These are phyloP conservation scores for Nasonia oneida DNA, from an alignment of 2,888 invertebrate genomes.

Conservation along the genomic window DNA sequence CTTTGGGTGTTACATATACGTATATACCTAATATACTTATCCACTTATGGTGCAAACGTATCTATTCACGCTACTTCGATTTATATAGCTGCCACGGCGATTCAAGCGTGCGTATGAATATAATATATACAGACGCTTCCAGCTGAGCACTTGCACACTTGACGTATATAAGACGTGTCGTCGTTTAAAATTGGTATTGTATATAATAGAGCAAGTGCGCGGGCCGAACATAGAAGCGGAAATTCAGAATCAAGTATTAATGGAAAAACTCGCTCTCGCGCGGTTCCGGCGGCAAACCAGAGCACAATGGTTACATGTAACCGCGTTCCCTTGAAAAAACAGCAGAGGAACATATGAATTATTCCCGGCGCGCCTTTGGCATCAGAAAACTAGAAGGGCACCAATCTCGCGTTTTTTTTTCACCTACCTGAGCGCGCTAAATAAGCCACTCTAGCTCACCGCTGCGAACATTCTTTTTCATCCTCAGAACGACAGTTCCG, in stretches of 20 bases:
- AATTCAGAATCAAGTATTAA: not conserved
- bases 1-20: not conserved
- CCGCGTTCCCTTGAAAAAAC: not conserved
- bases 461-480: not conserved
- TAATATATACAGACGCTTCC: not conserved
- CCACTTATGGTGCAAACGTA: not conserved
- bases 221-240: not conserved
- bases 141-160: not conserved
- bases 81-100: not conserved
- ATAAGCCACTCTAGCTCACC: not conserved
- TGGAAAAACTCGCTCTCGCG: not conserved
- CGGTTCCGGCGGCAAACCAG: not conserved
- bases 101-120: not conserved
- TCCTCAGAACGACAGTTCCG: not conserved
- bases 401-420: not conserved
- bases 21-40: not conserved
- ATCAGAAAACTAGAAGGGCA: not conserved
- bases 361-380: not conserved
- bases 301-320: not conserved
- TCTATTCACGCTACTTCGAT: not conserved
- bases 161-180: not conserved
- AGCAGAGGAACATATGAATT: not conserved
- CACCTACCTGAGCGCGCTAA: not conserved
- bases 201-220: not conserved
- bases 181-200: not conserved